A percentile compares a stretch with the other conserved stretches of the same genome.
phyloP scores from a whole-genome alignment of 2,888 invertebrate species.

The Lepidochitona cinerea region DNA sequence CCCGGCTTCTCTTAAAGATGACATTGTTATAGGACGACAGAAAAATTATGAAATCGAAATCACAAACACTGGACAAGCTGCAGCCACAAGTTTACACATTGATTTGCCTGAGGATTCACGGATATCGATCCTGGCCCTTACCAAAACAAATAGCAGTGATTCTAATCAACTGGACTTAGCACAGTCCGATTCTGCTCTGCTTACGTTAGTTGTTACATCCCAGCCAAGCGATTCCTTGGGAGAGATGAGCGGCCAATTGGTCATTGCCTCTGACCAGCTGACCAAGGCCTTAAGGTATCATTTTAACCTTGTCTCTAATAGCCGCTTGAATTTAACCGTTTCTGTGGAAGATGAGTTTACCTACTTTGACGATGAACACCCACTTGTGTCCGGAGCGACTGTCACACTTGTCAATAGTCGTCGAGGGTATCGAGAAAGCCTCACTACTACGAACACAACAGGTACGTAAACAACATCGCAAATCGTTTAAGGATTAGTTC shows the following conservation, averaged over 20 bases:
- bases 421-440: conserved; percentile 20
- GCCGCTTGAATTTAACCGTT: conserved; percentile 33
- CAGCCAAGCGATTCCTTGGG: conserved; percentile 22
- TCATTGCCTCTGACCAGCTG: conserved; percentile 25
- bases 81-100: conserved; percentile 30
- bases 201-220: conserved; percentile 30
- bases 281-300: conserved; percentile 20
- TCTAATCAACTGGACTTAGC: conserved; percentile 15
- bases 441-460: conserved; percentile 23
- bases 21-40: conserved; percentile 25
- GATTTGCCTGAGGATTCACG: conserved; percentile 31
- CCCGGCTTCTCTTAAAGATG: conserved; percentile 18
- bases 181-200: conserved; percentile 20
- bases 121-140: conserved; percentile 36
- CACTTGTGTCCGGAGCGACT: conserved; percentile 37
- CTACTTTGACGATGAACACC: conserved; percentile 43
- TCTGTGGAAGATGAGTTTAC: conserved; percentile 50
- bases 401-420: conserved; percentile 33
- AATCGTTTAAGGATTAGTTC: too few relatives aligned
- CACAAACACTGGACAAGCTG: conserved; percentile 36
- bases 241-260: conserved; percentile 30
- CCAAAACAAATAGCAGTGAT: background rate
- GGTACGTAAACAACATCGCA: too few relatives aligned
- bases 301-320: conserved; percentile 33
- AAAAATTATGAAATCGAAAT: conserved; percentile 29